Evolutionary conservation across 2,113 vertebrate species (phyloP).

Genomic region (Perca schrenkii): DNA sequence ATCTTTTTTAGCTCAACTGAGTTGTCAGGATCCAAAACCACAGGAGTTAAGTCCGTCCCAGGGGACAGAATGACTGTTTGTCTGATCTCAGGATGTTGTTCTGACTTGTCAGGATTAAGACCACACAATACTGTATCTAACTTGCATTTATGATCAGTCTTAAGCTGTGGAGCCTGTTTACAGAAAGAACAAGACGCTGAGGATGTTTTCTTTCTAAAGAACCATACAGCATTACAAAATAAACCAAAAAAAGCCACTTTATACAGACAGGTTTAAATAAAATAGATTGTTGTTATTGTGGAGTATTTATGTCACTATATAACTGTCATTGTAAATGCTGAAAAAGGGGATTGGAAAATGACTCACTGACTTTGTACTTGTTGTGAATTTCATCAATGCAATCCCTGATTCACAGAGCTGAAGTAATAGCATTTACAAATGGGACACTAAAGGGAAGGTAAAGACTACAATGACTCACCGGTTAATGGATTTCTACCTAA

Average conservation of each 20-base stretch:
- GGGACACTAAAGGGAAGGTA: slow-evolving; percentile 24
- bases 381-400: slow-evolving; percentile 41
- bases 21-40: slow-evolving; percentile 68
- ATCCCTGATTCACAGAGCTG: slow-evolving; percentile 47
- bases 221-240: neutral
- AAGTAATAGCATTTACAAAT: slow-evolving; percentile 52
- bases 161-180: slow-evolving; percentile 26
- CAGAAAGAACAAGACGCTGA: slow-evolving; percentile 7
- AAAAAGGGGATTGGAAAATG: neutral
- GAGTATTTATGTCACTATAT: neutral
- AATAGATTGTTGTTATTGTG: neutral
- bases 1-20: slow-evolving; percentile 62
- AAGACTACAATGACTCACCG: slow-evolving; percentile 33
- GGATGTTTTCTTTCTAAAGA: neutral
- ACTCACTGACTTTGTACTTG: slow-evolving; percentile 4
- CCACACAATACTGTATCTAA: slow-evolving; percentile 20
- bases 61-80: slow-evolving; percentile 35
- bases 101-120: slow-evolving; percentile 62
- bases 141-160: slow-evolving; percentile 34
- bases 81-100: slow-evolving; percentile 64
- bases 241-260: neutral
- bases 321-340: slow-evolving; percentile 18
- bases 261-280: neutral
- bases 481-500: slow-evolving; percentile 53
- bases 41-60: slow-evolving; percentile 38